Evolutionary conservation across 2,797 vertebrate genomes (phyloP).

Genomic region (Sparidentex hasta): DNA sequence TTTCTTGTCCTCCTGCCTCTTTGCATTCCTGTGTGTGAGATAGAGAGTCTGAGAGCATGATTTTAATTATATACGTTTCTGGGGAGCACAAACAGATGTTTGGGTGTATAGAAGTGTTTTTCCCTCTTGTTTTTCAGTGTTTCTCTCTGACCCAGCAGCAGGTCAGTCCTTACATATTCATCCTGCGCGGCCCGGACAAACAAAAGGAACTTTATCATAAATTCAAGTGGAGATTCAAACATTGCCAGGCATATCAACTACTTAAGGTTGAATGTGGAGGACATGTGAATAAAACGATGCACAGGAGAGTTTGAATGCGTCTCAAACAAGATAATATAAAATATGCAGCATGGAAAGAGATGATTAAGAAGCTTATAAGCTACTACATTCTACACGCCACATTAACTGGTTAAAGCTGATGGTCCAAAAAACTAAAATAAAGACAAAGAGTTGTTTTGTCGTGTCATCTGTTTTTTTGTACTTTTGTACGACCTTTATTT

Average conservation of each 20-base stretch:
- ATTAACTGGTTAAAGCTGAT: too few relatives aligned
- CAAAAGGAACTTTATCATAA: background rate
- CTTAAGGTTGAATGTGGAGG: background rate
- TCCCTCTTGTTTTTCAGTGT: background rate
- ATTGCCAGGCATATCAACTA: background rate
- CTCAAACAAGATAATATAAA: background rate
- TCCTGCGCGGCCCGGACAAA: too few relatives aligned
- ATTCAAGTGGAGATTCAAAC: background rate
- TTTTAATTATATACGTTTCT: background rate
- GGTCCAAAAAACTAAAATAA: too few relatives aligned
- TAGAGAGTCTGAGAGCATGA: background rate
- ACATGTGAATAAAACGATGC: background rate
- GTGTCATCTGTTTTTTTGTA: too few relatives aligned
- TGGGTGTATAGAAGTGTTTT: background rate
- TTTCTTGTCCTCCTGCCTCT: constrained; percentile 3
- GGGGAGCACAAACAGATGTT: background rate
- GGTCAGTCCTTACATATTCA: too few relatives aligned
- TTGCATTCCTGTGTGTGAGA: background rate
- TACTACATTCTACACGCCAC: too few relatives aligned
- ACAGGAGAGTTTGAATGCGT: background rate
- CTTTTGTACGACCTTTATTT: too few relatives aligned
- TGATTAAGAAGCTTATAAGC: too few relatives aligned
- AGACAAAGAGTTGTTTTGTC: too few relatives aligned
- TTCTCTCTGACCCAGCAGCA: background rate
- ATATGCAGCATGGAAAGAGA: too few relatives aligned